Evolutionary conservation across 2,888 invertebrate genomes (phyloP), one percentile per base, ranked within the genome.

Genomic region (Habroteleia sp.): DNA sequence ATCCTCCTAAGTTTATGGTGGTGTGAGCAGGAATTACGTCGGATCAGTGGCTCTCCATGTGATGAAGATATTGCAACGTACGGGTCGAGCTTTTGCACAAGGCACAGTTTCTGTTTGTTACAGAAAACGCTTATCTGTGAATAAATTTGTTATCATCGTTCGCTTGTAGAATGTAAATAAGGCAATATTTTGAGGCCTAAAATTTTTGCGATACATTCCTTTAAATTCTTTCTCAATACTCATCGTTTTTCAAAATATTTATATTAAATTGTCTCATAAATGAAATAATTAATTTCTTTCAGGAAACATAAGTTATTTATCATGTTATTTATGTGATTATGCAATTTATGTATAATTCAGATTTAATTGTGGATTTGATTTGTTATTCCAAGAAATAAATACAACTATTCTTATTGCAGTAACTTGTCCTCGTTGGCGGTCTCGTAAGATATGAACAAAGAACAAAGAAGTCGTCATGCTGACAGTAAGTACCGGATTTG

Each of bases 1-100:
- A 56, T 66, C 58, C 50, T 17, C 33, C 42, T 41, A 46, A 62
- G 60, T 73, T 78, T 63, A 50, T 68, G 74, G 56, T 58, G 39
- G 60, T 29, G 60, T 39, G 23, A 74, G 42, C 39, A 11, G 48
- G 62, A 56, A 71, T 75, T 75, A 60, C 54, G 29, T 41, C 25
- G 54, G 48, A 71, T 65, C 65, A 54, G 58, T 29, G 60, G 52
- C 39, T 54, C 29, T 7, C 6, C 29, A 20, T 42, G 50, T 48
- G 44, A 74, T 58, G 62, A 69, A 69, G 69, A 65, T 60, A 63
- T 63, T 48, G 37, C 42, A 37, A 4, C 14, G 31, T 31, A 11
- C 5, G 14, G n/a, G 33, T 16, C 0, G 52, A 20, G 23, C 37
- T 31, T 73, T 44, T 3, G 39, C 14, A 20, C 37, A 10, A 27